A percentile compares a stretch with the other conserved stretches of the same genome.
Evolutionary conservation across 2,888 invertebrate genomes (phyloP).

Genomic region (Tipula helvola): DNA sequence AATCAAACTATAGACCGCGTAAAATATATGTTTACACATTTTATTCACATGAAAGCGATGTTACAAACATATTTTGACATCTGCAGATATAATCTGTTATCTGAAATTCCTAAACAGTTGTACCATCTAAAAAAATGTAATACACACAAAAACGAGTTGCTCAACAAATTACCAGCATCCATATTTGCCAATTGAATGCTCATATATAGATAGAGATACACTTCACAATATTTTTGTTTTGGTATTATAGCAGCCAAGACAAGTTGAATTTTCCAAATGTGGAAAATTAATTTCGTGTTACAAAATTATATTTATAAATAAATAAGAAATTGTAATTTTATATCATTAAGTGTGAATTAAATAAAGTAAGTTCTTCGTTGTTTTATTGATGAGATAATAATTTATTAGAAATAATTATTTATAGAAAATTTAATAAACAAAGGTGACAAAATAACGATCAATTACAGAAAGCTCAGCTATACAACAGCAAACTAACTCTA

Average conservation of each 20-base stretch:
- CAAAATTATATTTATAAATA: background rate
- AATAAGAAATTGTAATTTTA: background rate
- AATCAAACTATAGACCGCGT: background rate
- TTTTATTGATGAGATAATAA: background rate
- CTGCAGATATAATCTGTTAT: background rate
- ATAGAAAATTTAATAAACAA: background rate
- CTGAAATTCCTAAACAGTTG: background rate
- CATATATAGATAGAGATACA: background rate
- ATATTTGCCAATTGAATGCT: background rate
- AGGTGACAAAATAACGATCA: background rate
- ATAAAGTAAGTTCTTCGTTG: background rate
- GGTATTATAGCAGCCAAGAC: background rate
- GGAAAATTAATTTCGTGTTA: background rate
- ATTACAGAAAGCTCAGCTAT: background rate
- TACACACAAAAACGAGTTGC: background rate
- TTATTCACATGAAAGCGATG: background rate
- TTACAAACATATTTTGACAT: background rate
- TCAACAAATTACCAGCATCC: background rate
- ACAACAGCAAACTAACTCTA: background rate
- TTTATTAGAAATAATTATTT: background rate
- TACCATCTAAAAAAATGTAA: background rate
- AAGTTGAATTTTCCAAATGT: background rate
- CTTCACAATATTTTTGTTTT: background rate
- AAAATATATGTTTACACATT: background rate
- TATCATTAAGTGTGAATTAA: background rate